phyloP scores from a whole-genome alignment of 2,113 vertebrate genomes.

The Hyla sarda region DNA sequence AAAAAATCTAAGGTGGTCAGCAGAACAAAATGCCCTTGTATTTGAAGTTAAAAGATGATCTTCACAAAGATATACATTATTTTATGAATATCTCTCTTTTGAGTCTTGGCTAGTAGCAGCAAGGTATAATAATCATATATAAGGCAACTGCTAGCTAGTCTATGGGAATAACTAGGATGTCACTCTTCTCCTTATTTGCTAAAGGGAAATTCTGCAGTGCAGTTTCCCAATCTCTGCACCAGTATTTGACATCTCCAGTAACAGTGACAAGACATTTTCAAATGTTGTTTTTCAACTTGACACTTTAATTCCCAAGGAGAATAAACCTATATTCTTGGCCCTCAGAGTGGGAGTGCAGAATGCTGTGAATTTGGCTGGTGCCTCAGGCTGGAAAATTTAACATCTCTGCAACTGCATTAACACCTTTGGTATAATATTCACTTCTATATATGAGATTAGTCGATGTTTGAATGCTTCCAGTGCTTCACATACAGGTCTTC shows the following conservation, averaged over 20 bases:
- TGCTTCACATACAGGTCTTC: neutral
- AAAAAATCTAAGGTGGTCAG: no score
- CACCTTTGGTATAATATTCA: constrained; percentile 6
- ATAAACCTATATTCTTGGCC: constrained; percentile 41
- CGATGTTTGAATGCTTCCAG: neutral
- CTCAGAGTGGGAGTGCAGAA: neutral
- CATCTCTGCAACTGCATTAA: constrained; percentile 21
- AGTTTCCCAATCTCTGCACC: neutral
- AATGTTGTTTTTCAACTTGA: constrained; percentile 16
- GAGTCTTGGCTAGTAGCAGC: no score
- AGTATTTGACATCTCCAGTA: neutral
- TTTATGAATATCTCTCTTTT: no score
- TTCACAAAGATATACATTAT: no score
- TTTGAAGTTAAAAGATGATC: no score
- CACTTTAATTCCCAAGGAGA: constrained; percentile 34
- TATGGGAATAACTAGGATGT: neutral
- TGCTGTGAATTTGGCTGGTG: neutral
- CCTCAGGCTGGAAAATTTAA: constrained; percentile 42
- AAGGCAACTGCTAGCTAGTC: neutral
- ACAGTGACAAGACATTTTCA: constrained; percentile 22
- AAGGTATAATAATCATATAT: no score
- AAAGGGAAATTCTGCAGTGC: neutral
- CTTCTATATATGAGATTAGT: constrained; percentile 16
- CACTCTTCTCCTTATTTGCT: neutral
- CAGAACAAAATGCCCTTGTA: no score